Base-by-base conservation (phyloP, 2,888 invertebrate species). In the Drosophila testacea region DNA sequence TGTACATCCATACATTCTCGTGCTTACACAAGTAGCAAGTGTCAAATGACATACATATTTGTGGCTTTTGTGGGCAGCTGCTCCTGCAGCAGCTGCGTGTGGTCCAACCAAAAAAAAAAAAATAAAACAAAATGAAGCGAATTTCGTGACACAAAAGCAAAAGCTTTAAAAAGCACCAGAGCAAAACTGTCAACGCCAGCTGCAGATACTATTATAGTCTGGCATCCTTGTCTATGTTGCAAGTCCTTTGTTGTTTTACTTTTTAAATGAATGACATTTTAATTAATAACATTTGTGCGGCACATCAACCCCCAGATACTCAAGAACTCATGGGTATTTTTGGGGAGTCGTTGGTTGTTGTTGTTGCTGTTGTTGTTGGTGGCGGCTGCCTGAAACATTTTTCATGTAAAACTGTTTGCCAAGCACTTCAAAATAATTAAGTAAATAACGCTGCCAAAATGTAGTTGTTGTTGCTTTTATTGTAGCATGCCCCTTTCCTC, bases 241-340 rank as follows among this genome's bases (percentile, higher is more conserved):
- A 44, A 62, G 82, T 88, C 82, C 83, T 84, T 73, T 65, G 48
- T 61, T 63, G 48, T 64, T 69, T 62, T 54, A 22, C 41, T 81
- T 71, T 71, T 77, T 76, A 70, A 84, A 76, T 88, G 83, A 90
- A 91, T 90, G 90, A 91, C 91, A 85, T 89, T 91, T 90, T 90
- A 90, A 90, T 91, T 90, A 91, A 91, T 91, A 91, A 89, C 90
- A 85, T 88, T 88, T 90, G 83, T 82, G 82, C 74, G 70, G 63
- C 67, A 64, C 68, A 50, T 61, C 64, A 52, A 48, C 36, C 28
- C 38, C 47, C 62, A 9, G 11, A 6, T 42, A 16, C 16, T 22
- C 22, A 22, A 22, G 16, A 41, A 63, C 52, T 70, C 51, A 63
- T 78, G 67, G 48, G 67, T 30, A 67, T 42, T 57, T 38, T 22